Percentiles rank a stretch among this genome's conserved stretches.
Evolutionary conservation across 2,797 vertebrate species (phyloP).

Genomic region (Sciurus carolinensis): DNA sequence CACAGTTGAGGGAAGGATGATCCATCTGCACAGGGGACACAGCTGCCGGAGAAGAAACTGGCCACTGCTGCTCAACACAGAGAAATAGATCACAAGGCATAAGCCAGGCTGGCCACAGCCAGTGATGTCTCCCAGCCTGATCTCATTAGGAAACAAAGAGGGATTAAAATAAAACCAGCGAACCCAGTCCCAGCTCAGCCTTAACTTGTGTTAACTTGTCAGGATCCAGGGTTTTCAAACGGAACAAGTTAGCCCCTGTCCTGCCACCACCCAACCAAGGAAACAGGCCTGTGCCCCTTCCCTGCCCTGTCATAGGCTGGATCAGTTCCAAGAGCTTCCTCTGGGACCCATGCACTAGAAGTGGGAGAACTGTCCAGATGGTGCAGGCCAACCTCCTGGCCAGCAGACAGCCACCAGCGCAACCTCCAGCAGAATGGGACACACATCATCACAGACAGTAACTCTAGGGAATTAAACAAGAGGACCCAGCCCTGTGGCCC

Average conservation of each 20-base stretch:
- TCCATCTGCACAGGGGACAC: conserved; percentile 91
- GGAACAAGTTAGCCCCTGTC: neutral
- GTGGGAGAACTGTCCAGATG: neutral
- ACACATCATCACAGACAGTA: neutral
- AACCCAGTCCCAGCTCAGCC: neutral
- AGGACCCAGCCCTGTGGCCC: neutral
- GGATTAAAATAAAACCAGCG: neutral
- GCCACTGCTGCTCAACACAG: conserved; percentile 90
- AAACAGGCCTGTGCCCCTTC: neutral
- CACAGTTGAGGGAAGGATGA: conserved; percentile 89
- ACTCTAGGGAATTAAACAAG: neutral
- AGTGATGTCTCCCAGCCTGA: neutral
- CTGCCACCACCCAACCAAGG: neutral
- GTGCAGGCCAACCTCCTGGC: neutral
- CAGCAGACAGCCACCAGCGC: conserved; percentile 22
- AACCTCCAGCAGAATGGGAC: neutral
- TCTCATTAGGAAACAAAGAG: neutral
- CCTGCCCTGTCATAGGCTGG: neutral
- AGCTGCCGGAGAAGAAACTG: conserved; percentile 92
- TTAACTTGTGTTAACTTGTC: neutral
- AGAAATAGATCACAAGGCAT: conserved; percentile 33
- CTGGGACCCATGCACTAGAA: neutral
- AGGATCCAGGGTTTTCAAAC: neutral
- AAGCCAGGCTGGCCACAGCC: neutral
- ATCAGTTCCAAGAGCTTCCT: neutral